Evolutionary conservation across 2,888 invertebrate genomes (phyloP), one percentile per base, ranked within the genome.

Genomic region (Chrysina gloriosa): DNA sequence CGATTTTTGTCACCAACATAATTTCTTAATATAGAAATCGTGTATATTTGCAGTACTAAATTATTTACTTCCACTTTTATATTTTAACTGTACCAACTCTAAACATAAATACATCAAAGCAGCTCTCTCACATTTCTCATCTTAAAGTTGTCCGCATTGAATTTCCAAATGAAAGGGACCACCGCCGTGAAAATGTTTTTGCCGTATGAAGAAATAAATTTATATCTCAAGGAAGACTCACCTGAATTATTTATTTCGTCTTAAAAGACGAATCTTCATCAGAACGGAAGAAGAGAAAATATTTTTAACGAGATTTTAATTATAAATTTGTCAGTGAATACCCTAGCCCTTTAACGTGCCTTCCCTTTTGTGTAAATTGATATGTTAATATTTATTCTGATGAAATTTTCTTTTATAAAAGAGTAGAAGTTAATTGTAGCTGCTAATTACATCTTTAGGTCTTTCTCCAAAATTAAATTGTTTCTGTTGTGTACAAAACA

Each of bases 291-390:
- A 6, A 2, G n/a, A 31, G 19, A 34, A 34, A 54, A 54, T 54
- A 54, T 31, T 36, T 34, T 19, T 19, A 54, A 34, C 4, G 9
- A 9, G 9, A 54, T 54, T 54, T 54, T 54, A 54, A 54, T 34
- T 54, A 54, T 34, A 34, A 31, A 11, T 54, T 34, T 19, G 9
- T 19, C 21, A 2, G 34, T 11, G 11, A 34, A 34, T 7, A 5
- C 7, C 2, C 16, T 45, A n/a, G 16, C 19, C 6, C 45, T 45
- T 45, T 16, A 45, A 16, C 16, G 19, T 19, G 7, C 19, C 16
- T 16, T 19, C 9, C 21, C n/a, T 21, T 47, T 23, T 9, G 23
- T 21, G 9, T 19, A 47, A 16, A 19, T 19, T 19, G 21, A 19
- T 19, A 23, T 14, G 19, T 47, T 47, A 47, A 47, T 47, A 23